Evolutionary conservation across 2,888 invertebrate species (phyloP).

Genomic region (Nemoura dubitans): DNA sequence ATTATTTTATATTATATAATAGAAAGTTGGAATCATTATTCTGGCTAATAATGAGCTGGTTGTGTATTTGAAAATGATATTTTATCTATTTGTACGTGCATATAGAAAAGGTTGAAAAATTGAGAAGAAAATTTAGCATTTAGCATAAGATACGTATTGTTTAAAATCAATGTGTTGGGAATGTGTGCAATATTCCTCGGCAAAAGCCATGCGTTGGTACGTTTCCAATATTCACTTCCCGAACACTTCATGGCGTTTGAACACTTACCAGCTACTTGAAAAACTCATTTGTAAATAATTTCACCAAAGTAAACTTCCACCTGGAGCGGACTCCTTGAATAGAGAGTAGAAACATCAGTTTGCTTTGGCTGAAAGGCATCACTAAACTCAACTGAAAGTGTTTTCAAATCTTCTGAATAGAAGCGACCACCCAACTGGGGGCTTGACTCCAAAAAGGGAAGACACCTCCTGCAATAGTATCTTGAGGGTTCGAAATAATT

Average conservation of each 20-base stretch:
- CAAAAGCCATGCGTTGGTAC: no score
- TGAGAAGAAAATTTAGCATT: no score
- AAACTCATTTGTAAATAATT: slow-evolving; percentile 20
- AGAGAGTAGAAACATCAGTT: slow-evolving; percentile 34
- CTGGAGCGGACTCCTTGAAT: not conserved
- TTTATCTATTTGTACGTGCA: not conserved
- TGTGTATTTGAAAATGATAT: not conserved
- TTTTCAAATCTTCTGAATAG: slow-evolving; percentile 35
- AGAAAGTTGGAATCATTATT: not conserved
- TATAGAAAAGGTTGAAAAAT: not conserved
- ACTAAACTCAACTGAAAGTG: slow-evolving; percentile 36
- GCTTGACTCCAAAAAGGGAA: slow-evolving; percentile 36
- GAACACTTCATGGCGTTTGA: not conserved
- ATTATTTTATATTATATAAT: not conserved
- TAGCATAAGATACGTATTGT: not conserved
- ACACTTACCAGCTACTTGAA: not conserved
- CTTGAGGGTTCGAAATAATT: not conserved
- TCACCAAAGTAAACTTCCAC: not conserved
- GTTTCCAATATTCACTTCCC: no score
- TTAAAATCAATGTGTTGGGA: no score
- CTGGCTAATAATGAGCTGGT: not conserved
- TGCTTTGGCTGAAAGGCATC: slow-evolving; percentile 21
- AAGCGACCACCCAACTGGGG: slow-evolving; percentile 36
- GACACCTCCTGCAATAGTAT: not conserved
- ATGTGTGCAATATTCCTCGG: no score